Base-by-base conservation (phyloP, 2,888 invertebrate genomes). In the Pseudococcus longispinus region DNA sequence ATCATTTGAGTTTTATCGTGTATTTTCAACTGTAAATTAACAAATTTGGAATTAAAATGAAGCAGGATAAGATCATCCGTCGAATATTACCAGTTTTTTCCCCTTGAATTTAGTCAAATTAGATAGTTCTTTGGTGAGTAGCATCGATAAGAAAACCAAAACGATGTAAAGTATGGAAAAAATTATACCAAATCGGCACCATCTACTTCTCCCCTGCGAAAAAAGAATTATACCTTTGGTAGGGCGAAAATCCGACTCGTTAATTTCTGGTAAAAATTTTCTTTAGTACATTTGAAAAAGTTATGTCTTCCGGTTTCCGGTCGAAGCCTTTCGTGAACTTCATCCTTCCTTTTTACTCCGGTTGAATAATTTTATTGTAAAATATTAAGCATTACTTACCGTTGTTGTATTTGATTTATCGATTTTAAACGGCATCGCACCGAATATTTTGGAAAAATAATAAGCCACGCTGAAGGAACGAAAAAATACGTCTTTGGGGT, bases 1-100 rank as follows among this genome's bases (percentile, higher is more conserved):
- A 88, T 87, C 11, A 87, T 88, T 70, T 88, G 88, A 42, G 88
- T 88, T 20, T 87, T 87, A 60, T 88, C 88, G 83, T 88, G 88
- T 26, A 87, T 87, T 5, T 87, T 87, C 0, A 87, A 20, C 88
- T 88, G 23, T 8, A 82, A 87, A 42, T 13, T 32, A 82, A 32
- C 6, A 6, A 20, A 80, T 83, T 51, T n/a, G 0, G 15, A 51
- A 20, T 20, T 51, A 51, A 83, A 32, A 60, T 15, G n/a, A n/a
- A n/a, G n/a, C 6, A 8, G 51, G 15, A 1, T 4, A 18, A 29
- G 37, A 37, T 4, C 32, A 32, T 37, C 9, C 4, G 9, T 37
- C 9, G 9, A 9, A 8, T 37, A 37, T 20, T 65, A 87, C 87
- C 51, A 51, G 13, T 37, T 70, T 65, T 23, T 88, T 88, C n/a